Evolutionary conservation across 1,140 invertebrate species (phyloP).

Genomic region (Leptinotarsa undecemlineata): DNA sequence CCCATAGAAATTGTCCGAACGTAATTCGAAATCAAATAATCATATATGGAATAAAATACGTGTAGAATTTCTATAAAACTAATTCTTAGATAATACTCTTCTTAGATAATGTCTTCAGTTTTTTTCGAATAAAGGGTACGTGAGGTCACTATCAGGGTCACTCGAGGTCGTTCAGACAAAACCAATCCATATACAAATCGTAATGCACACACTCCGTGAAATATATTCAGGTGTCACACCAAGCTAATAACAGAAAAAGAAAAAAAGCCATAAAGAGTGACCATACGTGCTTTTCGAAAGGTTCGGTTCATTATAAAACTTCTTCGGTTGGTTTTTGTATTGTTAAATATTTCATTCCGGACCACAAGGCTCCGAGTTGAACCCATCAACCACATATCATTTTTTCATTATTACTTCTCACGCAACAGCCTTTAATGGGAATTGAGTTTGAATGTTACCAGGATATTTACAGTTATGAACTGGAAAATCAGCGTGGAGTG

Average conservation of each 20-base stretch:
- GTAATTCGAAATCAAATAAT: no score
- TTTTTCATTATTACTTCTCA: conserved; percentile 6
- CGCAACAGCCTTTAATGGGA: neutral
- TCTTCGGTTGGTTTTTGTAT: neutral
- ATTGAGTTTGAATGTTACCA: neutral
- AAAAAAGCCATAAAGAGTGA: neutral
- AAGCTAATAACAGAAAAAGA: neutral
- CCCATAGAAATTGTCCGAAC: no score
- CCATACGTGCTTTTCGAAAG: neutral
- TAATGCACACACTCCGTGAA: neutral
- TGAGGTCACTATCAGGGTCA: no score
- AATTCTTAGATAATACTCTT: no score
- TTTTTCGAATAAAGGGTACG: no score
- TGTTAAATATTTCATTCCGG: neutral
- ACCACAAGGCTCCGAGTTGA: neutral
- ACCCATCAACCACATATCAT: conserved; percentile 5
- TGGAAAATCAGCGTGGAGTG: no score
- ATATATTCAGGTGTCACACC: conserved; percentile 3
- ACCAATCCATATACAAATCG: neutral
- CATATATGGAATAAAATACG: no score
- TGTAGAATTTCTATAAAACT: no score
- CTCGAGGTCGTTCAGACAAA: no score
- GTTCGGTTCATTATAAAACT: neutral
- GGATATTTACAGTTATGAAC: neutral
- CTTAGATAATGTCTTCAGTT: no score